These are phyloP conservation scores for Criorhina ranunculi DNA, from an alignment of 2,888 invertebrate species.

Conservation along the genomic window DNA sequence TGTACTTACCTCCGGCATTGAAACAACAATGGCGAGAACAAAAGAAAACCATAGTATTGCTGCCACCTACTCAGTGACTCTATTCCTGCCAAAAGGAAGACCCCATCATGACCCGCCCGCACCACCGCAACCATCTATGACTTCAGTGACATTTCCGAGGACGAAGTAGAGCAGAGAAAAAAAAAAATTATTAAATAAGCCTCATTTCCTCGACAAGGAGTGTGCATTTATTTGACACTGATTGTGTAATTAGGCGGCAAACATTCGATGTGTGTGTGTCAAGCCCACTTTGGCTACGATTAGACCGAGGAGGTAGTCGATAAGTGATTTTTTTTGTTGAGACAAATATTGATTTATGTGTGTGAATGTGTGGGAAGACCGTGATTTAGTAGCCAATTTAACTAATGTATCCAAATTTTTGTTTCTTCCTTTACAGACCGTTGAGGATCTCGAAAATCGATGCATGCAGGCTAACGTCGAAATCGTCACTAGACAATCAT, in stretches of 20 bases:
- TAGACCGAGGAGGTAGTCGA: not conserved
- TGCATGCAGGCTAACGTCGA: slow-evolving; percentile 97
- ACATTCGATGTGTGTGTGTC: slow-evolving; percentile 8
- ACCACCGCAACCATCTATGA: not conserved
- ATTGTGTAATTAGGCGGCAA: slow-evolving; percentile 56
- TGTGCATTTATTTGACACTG: slow-evolving; percentile 68
- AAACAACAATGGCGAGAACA: slow-evolving; percentile 36
- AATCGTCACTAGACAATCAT: slow-evolving; percentile 98
- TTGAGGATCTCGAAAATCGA: slow-evolving; percentile 97
- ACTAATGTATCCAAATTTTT: slow-evolving; percentile 67
- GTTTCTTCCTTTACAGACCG: slow-evolving; percentile 89
- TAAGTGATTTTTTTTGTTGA: not conserved
- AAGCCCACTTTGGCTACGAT: not conserved
- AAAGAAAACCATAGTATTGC: slow-evolving; percentile 39
- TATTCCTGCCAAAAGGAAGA: slow-evolving; percentile 7
- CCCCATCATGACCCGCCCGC: not conserved
- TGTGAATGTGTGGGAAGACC: not conserved
- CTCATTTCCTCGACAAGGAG: slow-evolving; percentile 57
- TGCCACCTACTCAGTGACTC: slow-evolving; percentile 27
- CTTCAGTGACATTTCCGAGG: slow-evolving; percentile 51
- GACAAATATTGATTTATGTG: slow-evolving; percentile 30
- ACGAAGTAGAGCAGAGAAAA: slow-evolving; percentile 4
- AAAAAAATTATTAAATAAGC: slow-evolving; percentile 56
- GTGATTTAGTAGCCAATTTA: slow-evolving; percentile 14
- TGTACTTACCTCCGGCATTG: slow-evolving; percentile 29